phyloP scores from a whole-genome alignment of 2,797 vertebrate species.

The Tokudaia muenninki region DNA sequence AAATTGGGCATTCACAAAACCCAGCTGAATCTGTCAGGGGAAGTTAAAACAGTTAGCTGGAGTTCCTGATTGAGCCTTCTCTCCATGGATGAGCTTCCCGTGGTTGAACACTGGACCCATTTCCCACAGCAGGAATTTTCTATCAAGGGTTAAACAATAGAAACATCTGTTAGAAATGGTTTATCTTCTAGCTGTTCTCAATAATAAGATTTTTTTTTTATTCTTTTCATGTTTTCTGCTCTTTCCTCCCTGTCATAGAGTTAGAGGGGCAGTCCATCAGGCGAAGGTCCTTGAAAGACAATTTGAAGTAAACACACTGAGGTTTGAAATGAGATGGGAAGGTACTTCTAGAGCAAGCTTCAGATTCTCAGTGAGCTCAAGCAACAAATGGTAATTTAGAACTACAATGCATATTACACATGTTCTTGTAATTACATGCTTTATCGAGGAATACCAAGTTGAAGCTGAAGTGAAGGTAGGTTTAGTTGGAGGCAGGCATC shows the following conservation, averaged over 20 bases:
- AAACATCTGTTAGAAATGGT: neutral
- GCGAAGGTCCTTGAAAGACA: neutral
- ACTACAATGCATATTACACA: neutral
- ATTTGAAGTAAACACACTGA: neutral
- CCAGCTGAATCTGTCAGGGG: neutral
- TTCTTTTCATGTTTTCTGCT: neutral
- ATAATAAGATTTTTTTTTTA: neutral
- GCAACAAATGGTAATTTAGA: neutral
- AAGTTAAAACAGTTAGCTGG: neutral
- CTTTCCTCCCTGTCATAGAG: neutral
- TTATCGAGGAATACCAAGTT: neutral
- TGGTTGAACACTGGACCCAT: neutral
- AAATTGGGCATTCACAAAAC: neutral
- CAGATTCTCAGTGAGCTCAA: neutral
- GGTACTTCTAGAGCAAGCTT: neutral
- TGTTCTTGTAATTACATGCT: neutral
- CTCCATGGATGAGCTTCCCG: neutral
- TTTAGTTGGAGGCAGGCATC: neutral
- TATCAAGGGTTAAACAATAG: neutral
- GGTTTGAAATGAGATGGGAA: neutral
- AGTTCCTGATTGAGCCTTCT: neutral
- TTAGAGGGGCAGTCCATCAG: neutral
- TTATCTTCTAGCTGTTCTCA: neutral
- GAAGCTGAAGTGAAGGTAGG: neutral
- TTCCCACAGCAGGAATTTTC: neutral